Evolutionary conservation across 2,888 invertebrate species (phyloP).

Genomic region (Hedychridium roseum): DNA sequence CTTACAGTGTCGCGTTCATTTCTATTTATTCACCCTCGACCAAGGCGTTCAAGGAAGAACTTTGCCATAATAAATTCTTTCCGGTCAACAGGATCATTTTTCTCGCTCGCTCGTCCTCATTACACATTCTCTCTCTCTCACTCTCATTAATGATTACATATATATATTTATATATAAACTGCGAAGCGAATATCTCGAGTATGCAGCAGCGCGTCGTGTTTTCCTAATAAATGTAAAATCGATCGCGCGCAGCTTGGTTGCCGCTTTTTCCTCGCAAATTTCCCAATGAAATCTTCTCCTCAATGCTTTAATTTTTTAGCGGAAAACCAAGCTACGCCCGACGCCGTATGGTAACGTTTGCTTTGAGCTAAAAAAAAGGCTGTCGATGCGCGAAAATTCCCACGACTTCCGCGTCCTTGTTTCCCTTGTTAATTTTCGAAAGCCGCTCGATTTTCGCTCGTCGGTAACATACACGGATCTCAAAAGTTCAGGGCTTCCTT

Average conservation of each 20-base stretch:
- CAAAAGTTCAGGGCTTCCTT: too few relatives aligned
- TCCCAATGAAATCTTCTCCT: not conserved
- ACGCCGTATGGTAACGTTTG: slow-evolving; percentile 35
- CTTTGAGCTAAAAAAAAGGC: slow-evolving; percentile 33
- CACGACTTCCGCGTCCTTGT: too few relatives aligned
- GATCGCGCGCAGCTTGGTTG: slow-evolving; percentile 22
- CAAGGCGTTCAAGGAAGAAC: slow-evolving; percentile 37
- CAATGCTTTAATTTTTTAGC: not conserved
- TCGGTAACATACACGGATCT: too few relatives aligned
- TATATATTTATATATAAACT: too few relatives aligned
- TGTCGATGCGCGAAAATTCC: slow-evolving; percentile 11
- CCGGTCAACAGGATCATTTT: slow-evolving; percentile 29
- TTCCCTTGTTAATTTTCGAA: too few relatives aligned
- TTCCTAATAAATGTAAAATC: slow-evolving; percentile 28
- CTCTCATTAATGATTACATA: slow-evolving; percentile 20
- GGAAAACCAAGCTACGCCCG: slow-evolving; percentile 31
- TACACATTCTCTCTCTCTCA: slow-evolving; percentile 1
- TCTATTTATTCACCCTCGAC: slow-evolving; percentile 21
- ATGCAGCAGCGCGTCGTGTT: slow-evolving; percentile 30
- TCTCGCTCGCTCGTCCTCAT: not conserved
- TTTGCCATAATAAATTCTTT: slow-evolving; percentile 34
- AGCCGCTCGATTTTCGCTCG: too few relatives aligned
- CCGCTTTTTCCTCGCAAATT: not conserved
- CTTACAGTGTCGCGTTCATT: slow-evolving; percentile 20
- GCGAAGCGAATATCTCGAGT: slow-evolving; percentile 35